Evolutionary conservation across 2,888 invertebrate genomes (phyloP), one percentile per base, ranked within the genome.

Genomic region (Ormyrus pomaceus): DNA sequence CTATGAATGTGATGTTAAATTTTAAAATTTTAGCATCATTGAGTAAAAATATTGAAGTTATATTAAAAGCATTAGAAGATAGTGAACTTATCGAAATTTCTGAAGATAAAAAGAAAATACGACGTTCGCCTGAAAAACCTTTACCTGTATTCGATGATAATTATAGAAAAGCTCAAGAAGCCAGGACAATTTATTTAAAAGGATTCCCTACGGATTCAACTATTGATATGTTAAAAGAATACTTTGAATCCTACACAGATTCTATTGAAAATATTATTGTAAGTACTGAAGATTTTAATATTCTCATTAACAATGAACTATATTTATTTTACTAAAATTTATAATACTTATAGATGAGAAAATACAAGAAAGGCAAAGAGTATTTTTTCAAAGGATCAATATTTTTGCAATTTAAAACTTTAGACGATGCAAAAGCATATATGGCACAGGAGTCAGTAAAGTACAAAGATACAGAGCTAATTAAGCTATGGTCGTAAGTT

Each of bases 351-450:
- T 64, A 92, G 92, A 92, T 92, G 92, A 89, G 93, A 72, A 90
- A 91, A 79, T 95, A 93, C 84, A 94, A 93, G 83, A 91, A 92
- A 0, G 92, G 93, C 2, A 95, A 95, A 88, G 92, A 93, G 66
- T 92, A 93, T 71, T 90, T 93, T 80, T 97, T 97, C 88, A 97
- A 99, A 92, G 99, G 99, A 70, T 99, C 99, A 1, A 95, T 98
- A 69, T 98, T 98, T 90, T 94, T 95, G 9, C 95, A 96, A 6
- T 99, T 98, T 90, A 94, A 94, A 85, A 95, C 94, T 51, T 92
- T 94, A 74, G 98, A 97, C 75, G 94, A 94, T 87, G 96, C 97
- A 3, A 94, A 96, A 85, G 94, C 94, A 81, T 97, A 97, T 88
- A 89, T 97, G 56, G 94, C 93, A 34, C 91, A 92, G 34, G 94